Conservation (phyloP, 1,140 invertebrate species). For the Hycleus cichorii region DNA sequence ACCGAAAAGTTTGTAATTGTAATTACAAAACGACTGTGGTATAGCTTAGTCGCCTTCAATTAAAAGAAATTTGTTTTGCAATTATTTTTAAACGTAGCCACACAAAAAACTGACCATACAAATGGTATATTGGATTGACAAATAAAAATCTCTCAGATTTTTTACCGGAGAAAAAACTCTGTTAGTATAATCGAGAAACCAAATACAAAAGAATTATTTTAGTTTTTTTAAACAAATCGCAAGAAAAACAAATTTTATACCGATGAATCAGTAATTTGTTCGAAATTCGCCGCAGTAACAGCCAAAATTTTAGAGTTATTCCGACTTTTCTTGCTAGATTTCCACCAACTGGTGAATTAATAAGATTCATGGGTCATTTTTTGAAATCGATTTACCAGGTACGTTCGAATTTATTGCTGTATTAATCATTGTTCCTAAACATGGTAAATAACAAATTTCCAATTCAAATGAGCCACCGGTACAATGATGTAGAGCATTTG, state of each 20-base stretch:
- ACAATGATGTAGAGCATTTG: slow-evolving; percentile 27
- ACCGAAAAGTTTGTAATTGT: slow-evolving; percentile 10
- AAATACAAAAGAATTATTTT: slow-evolving; percentile 1
- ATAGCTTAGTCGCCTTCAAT: slow-evolving; percentile 5
- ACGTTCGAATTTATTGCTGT: slow-evolving; percentile 11
- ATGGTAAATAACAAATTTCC: slow-evolving; percentile 64
- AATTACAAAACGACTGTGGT: slow-evolving; percentile 4
- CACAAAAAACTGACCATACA: no score
- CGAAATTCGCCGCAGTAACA: slow-evolving; percentile 46
- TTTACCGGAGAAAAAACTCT: no score
- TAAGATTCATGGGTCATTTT: slow-evolving; percentile 21
- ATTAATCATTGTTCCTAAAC: slow-evolving; percentile 27
- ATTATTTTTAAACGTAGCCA: no score
- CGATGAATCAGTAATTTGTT: slow-evolving; percentile 26
- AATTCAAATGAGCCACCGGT: slow-evolving; percentile 66
- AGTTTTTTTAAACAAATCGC: no score
- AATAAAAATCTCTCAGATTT: no score
- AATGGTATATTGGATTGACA: no score
- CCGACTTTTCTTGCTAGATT: slow-evolving; percentile 60
- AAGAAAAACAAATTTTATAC: slow-evolving; percentile 13
- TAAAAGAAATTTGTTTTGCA: no score
- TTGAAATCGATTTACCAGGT: slow-evolving; percentile 27
- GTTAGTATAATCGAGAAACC: no score
- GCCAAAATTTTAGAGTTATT: slow-evolving; percentile 62
- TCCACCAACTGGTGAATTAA: not conserved